A percentile compares a stretch with the other conserved stretches of the same genome.
Evolutionary conservation across 2,888 invertebrate genomes (phyloP).

Genomic region (Siphonodentalium dalli): DNA sequence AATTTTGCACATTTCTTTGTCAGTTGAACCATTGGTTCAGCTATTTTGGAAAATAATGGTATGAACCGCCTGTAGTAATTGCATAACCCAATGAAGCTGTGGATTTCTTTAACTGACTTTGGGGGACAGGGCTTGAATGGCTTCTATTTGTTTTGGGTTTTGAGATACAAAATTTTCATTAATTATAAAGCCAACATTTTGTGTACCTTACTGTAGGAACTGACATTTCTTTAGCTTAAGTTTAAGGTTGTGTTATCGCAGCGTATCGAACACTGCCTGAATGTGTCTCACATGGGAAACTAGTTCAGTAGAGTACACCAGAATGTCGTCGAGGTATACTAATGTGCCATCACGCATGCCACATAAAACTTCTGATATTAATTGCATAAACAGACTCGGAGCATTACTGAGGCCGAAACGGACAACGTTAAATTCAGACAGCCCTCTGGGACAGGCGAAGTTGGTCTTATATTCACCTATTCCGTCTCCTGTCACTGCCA

Average conservation of each 20-base stretch:
- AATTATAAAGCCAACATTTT: constrained; percentile 22
- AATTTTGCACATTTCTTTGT: constrained; percentile 28
- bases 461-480: constrained; percentile 6
- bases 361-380: constrained; percentile 1
- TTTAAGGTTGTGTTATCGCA: constrained; percentile 8
- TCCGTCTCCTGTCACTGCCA: not conserved
- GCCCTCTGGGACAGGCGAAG: constrained; percentile 5
- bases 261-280: constrained; percentile 2
- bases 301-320: constrained; percentile 3
- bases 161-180: constrained; percentile 14
- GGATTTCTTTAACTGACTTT: constrained; percentile 19
- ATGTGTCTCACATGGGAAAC: constrained; percentile 14
- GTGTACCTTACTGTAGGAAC: constrained; percentile 15
- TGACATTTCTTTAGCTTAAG: constrained; percentile 13
- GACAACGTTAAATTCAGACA: constrained; percentile 1
- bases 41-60: constrained; percentile 24
- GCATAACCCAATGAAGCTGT: constrained; percentile 29
- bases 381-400: not conserved
- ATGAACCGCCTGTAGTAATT: constrained; percentile 28
- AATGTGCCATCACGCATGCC: constrained; percentile 3
- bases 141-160: constrained; percentile 18
- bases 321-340: constrained; percentile 16
- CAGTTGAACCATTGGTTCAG: constrained; percentile 18
- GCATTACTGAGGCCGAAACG: constrained; percentile 9
- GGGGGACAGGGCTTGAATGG: constrained; percentile 20